Evolutionary conservation across 2,888 invertebrate species (phyloP), one percentile per base, ranked within the genome.

Genomic region (Metallyticus violacea): DNA sequence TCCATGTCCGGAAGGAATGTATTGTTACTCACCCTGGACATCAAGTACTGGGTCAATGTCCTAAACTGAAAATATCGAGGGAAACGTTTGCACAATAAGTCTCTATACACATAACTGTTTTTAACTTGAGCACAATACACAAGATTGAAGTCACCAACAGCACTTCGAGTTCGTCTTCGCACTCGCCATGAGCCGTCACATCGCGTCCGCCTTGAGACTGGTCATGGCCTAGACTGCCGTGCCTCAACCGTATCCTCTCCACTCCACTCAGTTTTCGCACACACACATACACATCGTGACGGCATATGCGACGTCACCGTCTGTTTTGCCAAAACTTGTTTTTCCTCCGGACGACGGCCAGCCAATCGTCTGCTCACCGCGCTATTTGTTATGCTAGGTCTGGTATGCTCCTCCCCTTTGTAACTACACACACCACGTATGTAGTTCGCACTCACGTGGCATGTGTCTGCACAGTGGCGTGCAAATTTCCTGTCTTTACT

Each of bases 251-350:
- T 7, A 25, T 26, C 40, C 7, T 81, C 30, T 22, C 9, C 40
- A 9, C 81, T 76, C 82, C 62, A 1, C 76, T 25, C 40, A 62
- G 77, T 77, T 77, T 83, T 83, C 83, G 83, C 83, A 82, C 79
- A 79, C 79, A 22, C 22, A 78, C 6, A n/a, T n/a, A 81, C n/a
- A 62, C 40, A 62, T 62, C 40, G 40, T 62, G 40, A 62, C 40
- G 40, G 15, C 40, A 62, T 62, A 62, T 62, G 15, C 76, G 76
- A 77, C 83, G 77, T 27, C 83, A 28, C 22, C 40, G 40, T 77
- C 22, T 83, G 83, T 83, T 83, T 83, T 83, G 83, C 77, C 83
- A 83, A 62, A 77, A 77, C 77, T 77, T 77, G 83, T 83, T 83
- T 81, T 81, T 9, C 30, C n/a, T 81, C 77, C 62, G 7, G 7